Evolutionary conservation across 2,888 invertebrate genomes (phyloP).

Genomic region (Plemyria rubiginata): DNA sequence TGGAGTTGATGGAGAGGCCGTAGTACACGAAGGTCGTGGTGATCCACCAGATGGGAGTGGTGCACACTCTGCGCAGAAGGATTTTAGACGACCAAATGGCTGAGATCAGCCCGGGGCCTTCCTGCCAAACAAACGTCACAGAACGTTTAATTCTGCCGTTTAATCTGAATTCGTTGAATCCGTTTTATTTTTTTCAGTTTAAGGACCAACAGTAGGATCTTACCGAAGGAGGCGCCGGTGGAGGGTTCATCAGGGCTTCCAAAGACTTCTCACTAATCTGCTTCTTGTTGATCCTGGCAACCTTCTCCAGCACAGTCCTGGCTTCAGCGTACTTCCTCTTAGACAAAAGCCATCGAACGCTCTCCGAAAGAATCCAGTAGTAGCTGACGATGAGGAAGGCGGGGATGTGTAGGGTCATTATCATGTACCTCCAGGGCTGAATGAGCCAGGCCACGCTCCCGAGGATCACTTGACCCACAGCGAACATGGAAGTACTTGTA

Average conservation of each 20-base stretch:
- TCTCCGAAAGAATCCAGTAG: conserved; percentile 87
- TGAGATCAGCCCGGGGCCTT: conserved; percentile 46
- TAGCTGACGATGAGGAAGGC: conserved; percentile 87
- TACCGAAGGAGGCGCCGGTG: conserved; percentile 49
- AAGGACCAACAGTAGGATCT: conserved; percentile 1
- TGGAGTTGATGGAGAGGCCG: conserved; percentile 91
- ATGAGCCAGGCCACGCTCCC: conserved; percentile 88
- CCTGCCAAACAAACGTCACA: conserved; percentile 28
- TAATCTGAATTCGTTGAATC: too few relatives aligned
- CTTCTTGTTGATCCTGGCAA: conserved; percentile 86
- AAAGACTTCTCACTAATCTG: conserved; percentile 82
- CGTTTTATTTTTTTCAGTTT: too few relatives aligned
- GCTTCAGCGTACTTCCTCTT: conserved; percentile 87
- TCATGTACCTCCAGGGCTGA: conserved; percentile 88
- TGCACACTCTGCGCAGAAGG: conserved; percentile 84
- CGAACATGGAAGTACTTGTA: conserved; percentile 88
- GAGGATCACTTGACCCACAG: conserved; percentile 88
- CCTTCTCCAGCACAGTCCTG: conserved; percentile 83
- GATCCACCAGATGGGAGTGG: conserved; percentile 91
- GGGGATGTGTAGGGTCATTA: conserved; percentile 88
- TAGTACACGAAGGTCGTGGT: conserved; percentile 92
- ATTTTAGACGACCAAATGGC: conserved; percentile 77
- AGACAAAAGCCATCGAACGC: conserved; percentile 90
- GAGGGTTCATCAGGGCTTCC: conserved; percentile 67
- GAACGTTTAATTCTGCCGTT: too few relatives aligned